Conservation (phyloP, 1,140 invertebrate species). For the Zelostemma sp. region DNA sequence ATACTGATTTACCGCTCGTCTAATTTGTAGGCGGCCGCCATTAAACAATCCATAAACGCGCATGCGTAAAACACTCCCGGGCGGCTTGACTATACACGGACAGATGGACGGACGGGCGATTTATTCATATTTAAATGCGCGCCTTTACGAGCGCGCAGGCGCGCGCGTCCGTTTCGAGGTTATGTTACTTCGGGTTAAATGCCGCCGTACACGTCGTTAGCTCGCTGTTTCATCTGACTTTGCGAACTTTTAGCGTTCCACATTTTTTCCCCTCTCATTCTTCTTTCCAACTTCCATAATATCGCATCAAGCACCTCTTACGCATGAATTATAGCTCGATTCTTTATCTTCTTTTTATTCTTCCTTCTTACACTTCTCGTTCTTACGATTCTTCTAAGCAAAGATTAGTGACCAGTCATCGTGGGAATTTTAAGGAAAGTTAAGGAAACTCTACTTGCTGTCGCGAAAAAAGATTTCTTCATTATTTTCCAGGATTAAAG, state of each 20-base stretch:
- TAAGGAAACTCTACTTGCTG: no score
- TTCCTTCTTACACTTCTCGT: constrained; percentile 13
- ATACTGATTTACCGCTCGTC: constrained; percentile 70
- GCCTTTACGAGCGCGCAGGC: constrained; percentile 62
- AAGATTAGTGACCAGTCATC: constrained; percentile 23
- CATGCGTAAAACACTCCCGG: constrained; percentile 64
- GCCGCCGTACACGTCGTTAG: constrained; percentile 48
- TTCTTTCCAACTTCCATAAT: constrained; percentile 30
- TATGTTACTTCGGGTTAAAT: constrained; percentile 50
- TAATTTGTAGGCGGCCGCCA: constrained; percentile 70
- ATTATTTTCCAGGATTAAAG: no score
- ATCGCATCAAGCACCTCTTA: constrained; percentile 45
- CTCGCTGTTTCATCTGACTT: constrained; percentile 40
- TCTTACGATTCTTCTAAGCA: constrained; percentile 18
- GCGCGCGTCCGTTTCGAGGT: constrained; percentile 47
- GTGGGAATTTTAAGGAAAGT: no score
- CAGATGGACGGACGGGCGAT: constrained; percentile 48
- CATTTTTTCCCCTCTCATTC: constrained; percentile 17
- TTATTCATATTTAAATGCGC: constrained; percentile 70
- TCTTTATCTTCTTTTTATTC: constrained; percentile 17
- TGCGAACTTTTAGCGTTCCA: constrained; percentile 29
- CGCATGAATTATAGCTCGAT: constrained; percentile 54
- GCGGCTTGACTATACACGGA: constrained; percentile 31
- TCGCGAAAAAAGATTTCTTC: no score
- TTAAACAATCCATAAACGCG: constrained; percentile 71